phyloP scores from a whole-genome alignment of 2,888 invertebrate species.

The Branchellion lobata region DNA sequence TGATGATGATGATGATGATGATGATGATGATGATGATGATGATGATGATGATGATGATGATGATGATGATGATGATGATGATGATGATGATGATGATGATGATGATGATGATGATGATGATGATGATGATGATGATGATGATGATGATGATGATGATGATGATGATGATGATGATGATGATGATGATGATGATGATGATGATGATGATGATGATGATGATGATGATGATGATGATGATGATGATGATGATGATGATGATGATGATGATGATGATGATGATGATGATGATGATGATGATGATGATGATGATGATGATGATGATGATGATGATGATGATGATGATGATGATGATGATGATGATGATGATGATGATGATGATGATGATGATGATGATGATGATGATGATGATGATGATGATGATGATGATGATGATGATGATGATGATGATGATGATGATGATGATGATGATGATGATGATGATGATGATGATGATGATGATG shows the following conservation, averaged over 20 bases:
- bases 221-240: slow-evolving; percentile 14
- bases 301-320: slow-evolving; percentile 19
- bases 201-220: slow-evolving; percentile 22
- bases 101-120: slow-evolving; percentile 19
- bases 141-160: slow-evolving; percentile 21
- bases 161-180: slow-evolving; percentile 19
- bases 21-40: slow-evolving; percentile 19
- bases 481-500: slow-evolving; percentile 15
- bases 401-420: slow-evolving; percentile 19
- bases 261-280: slow-evolving; percentile 21
- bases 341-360: slow-evolving; percentile 13
- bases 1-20: slow-evolving; percentile 19
- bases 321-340: slow-evolving; percentile 22
- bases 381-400: slow-evolving; percentile 21
- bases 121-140: slow-evolving; percentile 16
- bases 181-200: slow-evolving; percentile 19
- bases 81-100: slow-evolving; percentile 18
- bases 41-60: slow-evolving; percentile 19
- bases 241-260: slow-evolving; percentile 17
- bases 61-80: slow-evolving; percentile 19
- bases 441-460: slow-evolving; percentile 19
- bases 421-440: slow-evolving; percentile 19
- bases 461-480: slow-evolving; percentile 19
- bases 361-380: slow-evolving; percentile 18
- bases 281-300: slow-evolving; percentile 19